Evolutionary conservation across 2,888 invertebrate species (phyloP).

Genomic region (Platycheirus albimanus): DNA sequence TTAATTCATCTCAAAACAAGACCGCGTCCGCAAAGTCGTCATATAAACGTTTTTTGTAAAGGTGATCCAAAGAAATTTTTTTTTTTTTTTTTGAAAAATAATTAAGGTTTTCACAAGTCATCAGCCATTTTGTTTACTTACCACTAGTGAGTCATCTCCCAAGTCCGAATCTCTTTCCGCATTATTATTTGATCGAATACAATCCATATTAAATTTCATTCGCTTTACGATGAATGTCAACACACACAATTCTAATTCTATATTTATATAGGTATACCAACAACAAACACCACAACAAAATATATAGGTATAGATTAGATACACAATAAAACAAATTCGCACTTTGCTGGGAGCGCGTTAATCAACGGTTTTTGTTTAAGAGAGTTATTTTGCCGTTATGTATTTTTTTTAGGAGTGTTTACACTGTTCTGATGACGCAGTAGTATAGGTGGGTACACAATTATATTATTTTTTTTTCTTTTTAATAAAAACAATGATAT

Average conservation of each 20-base stretch:
- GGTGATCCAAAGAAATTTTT: too few species aligned
- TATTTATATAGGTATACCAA: constrained; percentile 1
- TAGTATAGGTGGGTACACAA: neutral
- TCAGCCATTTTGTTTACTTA: constrained; percentile 57
- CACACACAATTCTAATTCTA: constrained; percentile 29
- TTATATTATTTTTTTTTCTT: neutral
- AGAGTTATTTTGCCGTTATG: constrained; percentile 53
- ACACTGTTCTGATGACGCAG: neutral
- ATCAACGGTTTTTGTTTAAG: constrained; percentile 51
- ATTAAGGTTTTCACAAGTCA: constrained; percentile 22
- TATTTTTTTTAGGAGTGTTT: too few species aligned
- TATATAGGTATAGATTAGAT: too few species aligned
- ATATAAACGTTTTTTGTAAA: too few species aligned
- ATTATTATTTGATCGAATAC: constrained; percentile 76
- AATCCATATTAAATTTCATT: constrained; percentile 75
- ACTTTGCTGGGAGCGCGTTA: constrained; percentile 23
- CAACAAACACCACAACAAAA: constrained; percentile 10
- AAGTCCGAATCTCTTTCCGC: constrained; percentile 76
- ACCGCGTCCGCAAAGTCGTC: too few species aligned
- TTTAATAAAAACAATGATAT: neutral
- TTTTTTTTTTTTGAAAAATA: too few species aligned
- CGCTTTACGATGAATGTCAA: constrained; percentile 53
- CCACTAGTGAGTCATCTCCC: constrained; percentile 75
- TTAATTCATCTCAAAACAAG: too few species aligned
- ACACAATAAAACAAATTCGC: neutral